A percentile compares a stretch with the other conserved stretches of the same genome.
These are phyloP conservation scores for Ips nitidus DNA, from an alignment of 1,140 invertebrate species.

Conservation along the genomic window DNA sequence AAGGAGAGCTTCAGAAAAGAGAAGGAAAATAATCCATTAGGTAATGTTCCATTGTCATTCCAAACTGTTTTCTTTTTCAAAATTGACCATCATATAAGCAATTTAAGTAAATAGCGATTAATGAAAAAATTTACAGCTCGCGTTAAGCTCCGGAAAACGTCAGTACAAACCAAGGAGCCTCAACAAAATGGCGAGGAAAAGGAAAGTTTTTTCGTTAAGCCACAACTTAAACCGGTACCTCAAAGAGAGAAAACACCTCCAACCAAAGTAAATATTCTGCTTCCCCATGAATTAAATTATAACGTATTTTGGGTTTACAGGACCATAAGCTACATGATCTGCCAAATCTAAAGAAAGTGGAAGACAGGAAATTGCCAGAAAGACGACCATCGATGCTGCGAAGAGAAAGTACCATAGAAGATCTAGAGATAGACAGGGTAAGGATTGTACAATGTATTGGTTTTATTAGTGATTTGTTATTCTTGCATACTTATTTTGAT, in stretches of 20 bases:
- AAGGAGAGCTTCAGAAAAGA: conserved; percentile 41
- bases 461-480: conserved; percentile 13
- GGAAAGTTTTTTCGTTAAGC: conserved; percentile 47
- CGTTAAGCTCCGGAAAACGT: conserved; percentile 43
- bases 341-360: conserved; percentile 44
- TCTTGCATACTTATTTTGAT: conserved; percentile 2
- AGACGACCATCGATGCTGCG: conserved; percentile 33
- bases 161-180: conserved; percentile 41
- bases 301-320: not conserved
- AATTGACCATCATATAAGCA: too few relatives aligned
- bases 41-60: conserved; percentile 11
- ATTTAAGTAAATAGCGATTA: not conserved
- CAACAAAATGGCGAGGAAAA: conserved; percentile 49
- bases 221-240: conserved; percentile 48
- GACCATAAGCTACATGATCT: conserved; percentile 46
- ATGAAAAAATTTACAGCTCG: conserved; percentile 27
- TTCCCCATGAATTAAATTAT: not conserved
- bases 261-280: conserved; percentile 34
- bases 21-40: conserved; percentile 41
- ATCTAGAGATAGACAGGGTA: conserved; percentile 41
- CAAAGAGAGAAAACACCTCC: conserved; percentile 45
- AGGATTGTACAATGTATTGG: conserved; percentile 9
- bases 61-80: not conserved
- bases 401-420: conserved; percentile 30
- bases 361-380: conserved; percentile 42